phyloP scores from a whole-genome alignment of 2,888 invertebrate genomes.

The Chymomyza fuscimana region DNA sequence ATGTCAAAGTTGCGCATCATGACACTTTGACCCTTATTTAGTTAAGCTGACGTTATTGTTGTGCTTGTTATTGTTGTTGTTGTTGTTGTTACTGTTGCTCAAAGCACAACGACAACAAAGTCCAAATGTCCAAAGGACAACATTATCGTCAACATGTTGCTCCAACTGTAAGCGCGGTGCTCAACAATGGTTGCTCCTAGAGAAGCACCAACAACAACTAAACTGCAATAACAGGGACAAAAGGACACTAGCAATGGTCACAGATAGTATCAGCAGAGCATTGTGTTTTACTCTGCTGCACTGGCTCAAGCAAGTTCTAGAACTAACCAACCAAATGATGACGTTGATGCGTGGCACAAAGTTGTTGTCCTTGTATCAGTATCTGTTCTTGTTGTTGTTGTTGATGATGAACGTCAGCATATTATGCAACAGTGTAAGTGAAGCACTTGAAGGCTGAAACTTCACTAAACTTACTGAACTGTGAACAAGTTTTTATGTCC shows the following conservation, averaged over 20 bases:
- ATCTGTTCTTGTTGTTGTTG: not conserved
- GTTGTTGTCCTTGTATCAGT: slow-evolving; percentile 27
- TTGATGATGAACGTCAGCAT: slow-evolving; percentile 20
- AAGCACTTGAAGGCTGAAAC: slow-evolving; percentile 10
- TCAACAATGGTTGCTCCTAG: slow-evolving; percentile 31
- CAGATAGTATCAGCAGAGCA: slow-evolving; percentile 61
- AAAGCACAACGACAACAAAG: slow-evolving; percentile 58
- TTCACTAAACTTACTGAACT: slow-evolving; percentile 35
- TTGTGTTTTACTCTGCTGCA: slow-evolving; percentile 26
- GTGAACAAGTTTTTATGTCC: slow-evolving; percentile 37
- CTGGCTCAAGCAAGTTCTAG: not conserved
- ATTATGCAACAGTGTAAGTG: slow-evolving; percentile 60
- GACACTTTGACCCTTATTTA: slow-evolving; percentile 69
- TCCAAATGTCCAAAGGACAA: slow-evolving; percentile 45
- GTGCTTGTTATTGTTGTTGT: slow-evolving; percentile 19
- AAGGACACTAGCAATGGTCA: slow-evolving; percentile 45
- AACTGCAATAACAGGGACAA: slow-evolving; percentile 35
- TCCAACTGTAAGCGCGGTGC: slow-evolving; percentile 16
- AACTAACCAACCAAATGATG: not conserved
- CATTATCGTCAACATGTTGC: slow-evolving; percentile 69
- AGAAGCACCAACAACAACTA: not conserved
- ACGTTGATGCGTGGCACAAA: slow-evolving; percentile 32
- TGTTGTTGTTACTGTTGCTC: slow-evolving; percentile 16
- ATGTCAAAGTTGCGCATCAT: slow-evolving; percentile 60
- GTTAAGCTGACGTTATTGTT: slow-evolving; percentile 63